A percentile compares a stretch with the other conserved stretches of the same genome.
These are phyloP conservation scores for Dysdera silvatica DNA, from an alignment of 1,140 invertebrate species.

Conservation along the genomic window DNA sequence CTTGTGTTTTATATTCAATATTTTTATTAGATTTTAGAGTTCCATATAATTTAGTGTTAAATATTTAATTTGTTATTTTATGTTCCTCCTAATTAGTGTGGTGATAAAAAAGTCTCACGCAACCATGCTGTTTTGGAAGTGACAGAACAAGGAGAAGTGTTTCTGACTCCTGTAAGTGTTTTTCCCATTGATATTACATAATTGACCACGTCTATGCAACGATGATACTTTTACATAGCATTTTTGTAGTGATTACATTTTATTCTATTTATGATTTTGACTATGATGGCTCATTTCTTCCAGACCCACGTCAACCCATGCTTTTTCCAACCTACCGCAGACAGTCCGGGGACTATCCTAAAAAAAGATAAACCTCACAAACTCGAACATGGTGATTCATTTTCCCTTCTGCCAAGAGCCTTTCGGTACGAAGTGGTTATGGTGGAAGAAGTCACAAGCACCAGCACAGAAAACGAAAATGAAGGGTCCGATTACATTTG, in stretches of 20 bases:
- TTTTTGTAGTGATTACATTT: neutral
- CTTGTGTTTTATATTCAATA: too few relatives aligned
- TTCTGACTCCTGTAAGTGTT: slow-evolving; percentile 32
- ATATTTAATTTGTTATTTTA: too few relatives aligned
- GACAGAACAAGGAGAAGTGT: slow-evolving; percentile 32
- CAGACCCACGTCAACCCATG: slow-evolving; percentile 36
- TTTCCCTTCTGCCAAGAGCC: slow-evolving; percentile 32
- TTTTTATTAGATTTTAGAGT: too few relatives aligned
- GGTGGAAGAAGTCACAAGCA: neutral
- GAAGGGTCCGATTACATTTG: too few relatives aligned
- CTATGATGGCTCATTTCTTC: neutral
- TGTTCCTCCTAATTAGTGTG: too few relatives aligned
- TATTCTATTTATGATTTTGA: neutral
- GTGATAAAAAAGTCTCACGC: slow-evolving; percentile 37
- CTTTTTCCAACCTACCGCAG: slow-evolving; percentile 31
- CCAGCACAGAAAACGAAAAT: too few relatives aligned
- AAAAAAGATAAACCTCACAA: slow-evolving; percentile 35
- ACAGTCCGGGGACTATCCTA: slow-evolving; percentile 29
- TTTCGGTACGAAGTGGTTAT: slow-evolving; percentile 34
- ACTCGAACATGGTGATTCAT: slow-evolving; percentile 33
- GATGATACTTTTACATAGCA: neutral
- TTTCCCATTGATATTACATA: neutral
- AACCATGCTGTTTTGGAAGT: slow-evolving; percentile 36
- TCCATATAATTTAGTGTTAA: too few relatives aligned
- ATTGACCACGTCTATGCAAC: neutral